Evolutionary conservation across 1,140 invertebrate species (phyloP).

Genomic region (Formica exsecta): DNA sequence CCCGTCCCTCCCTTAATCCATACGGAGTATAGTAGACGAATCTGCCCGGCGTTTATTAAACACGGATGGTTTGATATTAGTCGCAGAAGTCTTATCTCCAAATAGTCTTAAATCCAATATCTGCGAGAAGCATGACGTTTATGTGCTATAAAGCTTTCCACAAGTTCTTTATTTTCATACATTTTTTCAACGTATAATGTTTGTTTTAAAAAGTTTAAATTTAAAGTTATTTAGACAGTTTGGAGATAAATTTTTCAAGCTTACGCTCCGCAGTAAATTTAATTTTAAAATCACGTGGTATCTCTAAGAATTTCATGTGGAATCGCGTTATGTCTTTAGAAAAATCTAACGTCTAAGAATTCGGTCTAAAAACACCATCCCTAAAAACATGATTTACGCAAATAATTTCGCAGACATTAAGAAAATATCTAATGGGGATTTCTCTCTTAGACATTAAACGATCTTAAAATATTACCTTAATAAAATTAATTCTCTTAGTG

Average conservation of each 20-base stretch:
- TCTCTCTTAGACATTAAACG: not conserved
- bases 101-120: no score
- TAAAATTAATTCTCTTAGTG: not conserved
- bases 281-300: not conserved
- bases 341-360: conserved; percentile 1
- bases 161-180: not conserved
- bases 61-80: no score
- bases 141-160: not conserved
- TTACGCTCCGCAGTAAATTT: not conserved
- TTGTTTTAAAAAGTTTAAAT: not conserved
- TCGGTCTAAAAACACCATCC: no score
- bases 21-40: not conserved
- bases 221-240: not conserved
- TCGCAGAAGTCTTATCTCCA: no score
- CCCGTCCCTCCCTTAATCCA: not conserved
- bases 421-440: not conserved
- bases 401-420: not conserved
- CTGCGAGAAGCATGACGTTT: not conserved
- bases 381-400: not conserved
- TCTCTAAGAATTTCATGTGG: not conserved
- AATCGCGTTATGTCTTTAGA: not conserved
- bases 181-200: not conserved
- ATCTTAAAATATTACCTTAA: not conserved
- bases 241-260: not conserved
- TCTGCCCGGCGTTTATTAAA: no score